A percentile compares a stretch with the other conserved stretches of the same genome.
These are phyloP conservation scores for Pterophyllum scalare DNA, from an alignment of 2,113 vertebrate species.

Conservation along the genomic window DNA sequence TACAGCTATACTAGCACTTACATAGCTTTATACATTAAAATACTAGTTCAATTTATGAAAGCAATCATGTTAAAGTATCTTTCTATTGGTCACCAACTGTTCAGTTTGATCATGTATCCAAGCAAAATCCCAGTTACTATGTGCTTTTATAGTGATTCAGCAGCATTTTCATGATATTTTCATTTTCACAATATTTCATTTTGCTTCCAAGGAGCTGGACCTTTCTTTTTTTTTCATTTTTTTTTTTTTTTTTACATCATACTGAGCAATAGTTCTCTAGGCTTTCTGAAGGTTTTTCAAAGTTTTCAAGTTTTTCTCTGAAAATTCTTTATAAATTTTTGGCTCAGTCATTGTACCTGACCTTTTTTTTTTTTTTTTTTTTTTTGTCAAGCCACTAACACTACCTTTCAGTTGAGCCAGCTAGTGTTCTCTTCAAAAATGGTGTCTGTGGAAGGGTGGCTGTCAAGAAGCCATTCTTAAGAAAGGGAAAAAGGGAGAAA, in stretches of 20 bases:
- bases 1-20: neutral
- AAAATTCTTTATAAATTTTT: neutral
- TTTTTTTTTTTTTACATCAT: no score
- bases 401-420: no score
- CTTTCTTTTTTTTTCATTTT: no score
- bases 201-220: no score
- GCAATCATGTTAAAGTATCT: neutral
- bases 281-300: neutral
- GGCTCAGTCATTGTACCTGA: neutral
- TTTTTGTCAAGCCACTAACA: no score
- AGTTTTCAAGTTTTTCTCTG: neutral
- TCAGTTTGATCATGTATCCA: neutral
- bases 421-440: no score
- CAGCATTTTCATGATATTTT: neutral
- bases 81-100: neutral
- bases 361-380: no score
- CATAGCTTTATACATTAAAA: neutral
- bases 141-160: neutral
- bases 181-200: no score
- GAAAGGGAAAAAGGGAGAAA: no score
- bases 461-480: no score
- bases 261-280: neutral
- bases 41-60: neutral
- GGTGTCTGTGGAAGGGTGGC: no score
- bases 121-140: neutral